phyloP scores from a whole-genome alignment of 2,113 vertebrate genomes.

The Phalacrocorax pelagicus region DNA sequence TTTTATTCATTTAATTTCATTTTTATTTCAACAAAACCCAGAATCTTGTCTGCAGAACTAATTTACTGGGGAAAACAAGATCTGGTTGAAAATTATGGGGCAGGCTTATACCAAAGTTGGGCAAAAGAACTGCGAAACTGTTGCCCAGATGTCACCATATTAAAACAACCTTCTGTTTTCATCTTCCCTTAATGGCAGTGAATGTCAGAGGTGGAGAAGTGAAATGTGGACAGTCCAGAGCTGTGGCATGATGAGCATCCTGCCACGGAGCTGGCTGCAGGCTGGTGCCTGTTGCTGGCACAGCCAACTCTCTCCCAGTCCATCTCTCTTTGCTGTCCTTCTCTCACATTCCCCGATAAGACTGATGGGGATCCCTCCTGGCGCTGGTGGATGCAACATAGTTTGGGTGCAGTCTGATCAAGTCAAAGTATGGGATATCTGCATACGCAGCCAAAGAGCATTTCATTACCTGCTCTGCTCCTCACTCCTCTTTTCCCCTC shows the following conservation, averaged over 20 bases:
- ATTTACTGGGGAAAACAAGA: background rate
- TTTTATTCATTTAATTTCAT: background rate
- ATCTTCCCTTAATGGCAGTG: background rate
- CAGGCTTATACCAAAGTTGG: accelerated
- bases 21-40: background rate
- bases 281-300: background rate
- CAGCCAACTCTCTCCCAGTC: background rate
- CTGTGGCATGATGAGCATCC: background rate
- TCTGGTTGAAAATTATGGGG: background rate
- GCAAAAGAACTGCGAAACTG: background rate
- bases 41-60: background rate
- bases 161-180: background rate
- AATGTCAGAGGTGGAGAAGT: background rate
- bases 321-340: background rate
- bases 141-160: background rate
- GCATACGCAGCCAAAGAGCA: background rate
- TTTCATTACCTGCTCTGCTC: background rate
- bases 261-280: background rate
- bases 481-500: background rate
- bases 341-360: background rate
- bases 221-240: background rate
- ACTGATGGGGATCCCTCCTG: background rate
- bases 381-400: accelerated
- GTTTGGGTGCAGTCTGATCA: background rate
- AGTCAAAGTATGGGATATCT: accelerated